Conservation (phyloP, 2,888 invertebrate genomes). For the Nomada ferruginata region DNA sequence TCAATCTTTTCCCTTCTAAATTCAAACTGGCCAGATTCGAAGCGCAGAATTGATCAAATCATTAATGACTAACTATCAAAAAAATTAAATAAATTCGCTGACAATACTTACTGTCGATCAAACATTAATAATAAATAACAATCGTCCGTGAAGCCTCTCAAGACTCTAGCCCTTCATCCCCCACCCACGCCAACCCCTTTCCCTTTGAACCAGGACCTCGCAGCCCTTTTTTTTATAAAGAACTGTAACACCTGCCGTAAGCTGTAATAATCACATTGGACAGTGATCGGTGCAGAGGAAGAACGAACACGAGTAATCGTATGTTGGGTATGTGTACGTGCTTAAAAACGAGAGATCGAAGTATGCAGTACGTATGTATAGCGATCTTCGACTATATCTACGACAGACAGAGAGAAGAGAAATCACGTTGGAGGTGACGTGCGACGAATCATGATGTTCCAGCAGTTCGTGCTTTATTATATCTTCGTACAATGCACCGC, state of each 20-base stretch:
- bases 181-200: no score
- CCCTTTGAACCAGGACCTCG: background rate
- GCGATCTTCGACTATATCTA: constrained; percentile 59
- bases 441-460: constrained; percentile 75
- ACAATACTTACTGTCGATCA: no score
- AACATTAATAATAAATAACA: no score
- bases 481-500: constrained; percentile 76
- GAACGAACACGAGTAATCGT: constrained; percentile 33
- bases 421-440: constrained; percentile 76
- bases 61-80: no score
- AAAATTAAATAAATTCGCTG: no score
- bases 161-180: no score
- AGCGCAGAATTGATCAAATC: no score
- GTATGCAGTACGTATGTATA: constrained; percentile 15
- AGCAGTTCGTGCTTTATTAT: constrained; percentile 81
- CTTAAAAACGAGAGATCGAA: constrained; percentile 32
- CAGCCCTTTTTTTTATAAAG: background rate
- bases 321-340: constrained; percentile 37
- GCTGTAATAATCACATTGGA: constrained; percentile 20
- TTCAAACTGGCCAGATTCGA: no score
- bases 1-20: no score
- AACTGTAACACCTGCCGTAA: constrained; percentile 22
- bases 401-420: constrained; percentile 66
- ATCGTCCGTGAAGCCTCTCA: no score
- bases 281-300: constrained; percentile 33